Evolutionary conservation across 2,888 invertebrate genomes (phyloP).

Genomic region (Sialis fuliginosa): DNA sequence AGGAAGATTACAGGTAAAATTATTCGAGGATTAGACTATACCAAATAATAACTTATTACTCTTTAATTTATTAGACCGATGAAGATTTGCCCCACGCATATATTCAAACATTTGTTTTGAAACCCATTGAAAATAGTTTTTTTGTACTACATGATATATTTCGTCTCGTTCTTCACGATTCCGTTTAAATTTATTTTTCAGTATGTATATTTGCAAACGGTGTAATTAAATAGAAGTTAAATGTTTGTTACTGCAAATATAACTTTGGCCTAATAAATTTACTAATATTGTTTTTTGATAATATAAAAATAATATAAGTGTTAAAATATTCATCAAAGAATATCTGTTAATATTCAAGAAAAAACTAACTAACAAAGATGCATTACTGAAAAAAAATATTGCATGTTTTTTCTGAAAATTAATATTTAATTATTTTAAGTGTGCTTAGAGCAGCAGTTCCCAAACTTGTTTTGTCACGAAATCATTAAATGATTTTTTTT

Average conservation of each 20-base stretch:
- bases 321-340: background rate
- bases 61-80: constrained; percentile 57
- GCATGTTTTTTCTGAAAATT: too few relatives aligned
- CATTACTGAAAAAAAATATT: too few relatives aligned
- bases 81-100: constrained; percentile 90
- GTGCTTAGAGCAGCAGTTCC: too few relatives aligned
- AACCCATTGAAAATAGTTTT: constrained; percentile 73
- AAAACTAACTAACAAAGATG: too few relatives aligned
- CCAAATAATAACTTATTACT: background rate
- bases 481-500: too few relatives aligned
- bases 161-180: constrained; percentile 80
- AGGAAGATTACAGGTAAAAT: constrained; percentile 82
- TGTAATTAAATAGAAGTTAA: background rate
- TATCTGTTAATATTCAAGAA: background rate
- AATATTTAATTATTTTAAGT: too few relatives aligned
- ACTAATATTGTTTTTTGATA: background rate
- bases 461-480: too few relatives aligned
- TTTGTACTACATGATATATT: constrained; percentile 92
- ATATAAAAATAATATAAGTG: background rate
- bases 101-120: constrained; percentile 85
- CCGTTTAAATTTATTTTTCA: constrained; percentile 30
- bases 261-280: background rate
- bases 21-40: background rate
- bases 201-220: constrained; percentile 14
- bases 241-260: background rate